Evolutionary conservation across 2,797 vertebrate genomes (phyloP).

Genomic region (Acanthiza pusilla): DNA sequence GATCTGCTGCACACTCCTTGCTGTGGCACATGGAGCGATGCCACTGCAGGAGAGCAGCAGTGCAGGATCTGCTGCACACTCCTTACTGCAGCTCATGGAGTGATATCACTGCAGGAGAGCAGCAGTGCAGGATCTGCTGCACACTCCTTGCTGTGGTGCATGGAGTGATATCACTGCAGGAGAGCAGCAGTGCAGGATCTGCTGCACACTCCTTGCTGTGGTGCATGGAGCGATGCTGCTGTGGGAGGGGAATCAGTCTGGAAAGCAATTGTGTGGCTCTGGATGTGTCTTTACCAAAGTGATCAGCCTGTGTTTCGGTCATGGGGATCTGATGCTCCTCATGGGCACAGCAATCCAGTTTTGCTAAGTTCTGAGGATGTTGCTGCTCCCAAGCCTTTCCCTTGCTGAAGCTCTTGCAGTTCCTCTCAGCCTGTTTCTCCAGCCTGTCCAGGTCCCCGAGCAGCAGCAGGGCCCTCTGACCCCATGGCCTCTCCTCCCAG

Average conservation of each 20-base stretch:
- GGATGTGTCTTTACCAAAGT: neutral
- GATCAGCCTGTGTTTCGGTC: neutral
- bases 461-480: rapidly evolving
- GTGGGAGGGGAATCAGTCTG: neutral
- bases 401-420: no score
- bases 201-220: neutral
- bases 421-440: neutral
- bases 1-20: neutral
- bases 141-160: neutral
- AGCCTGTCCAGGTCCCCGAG: neutral
- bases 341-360: neutral
- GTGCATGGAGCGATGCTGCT: rapidly evolving
- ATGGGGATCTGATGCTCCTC: neutral
- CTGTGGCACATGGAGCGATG: neutral
- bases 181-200: neutral
- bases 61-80: neutral
- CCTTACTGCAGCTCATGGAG: neutral
- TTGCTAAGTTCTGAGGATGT: neutral
- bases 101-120: neutral
- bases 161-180: neutral
- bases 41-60: neutral
- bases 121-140: neutral
- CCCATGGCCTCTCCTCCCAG: no score
- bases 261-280: neutral
- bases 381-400: neutral